Evolutionary conservation across 2,797 vertebrate genomes (phyloP), one percentile per base, ranked within the genome.

Genomic region (Micromesistius poutassou): DNA sequence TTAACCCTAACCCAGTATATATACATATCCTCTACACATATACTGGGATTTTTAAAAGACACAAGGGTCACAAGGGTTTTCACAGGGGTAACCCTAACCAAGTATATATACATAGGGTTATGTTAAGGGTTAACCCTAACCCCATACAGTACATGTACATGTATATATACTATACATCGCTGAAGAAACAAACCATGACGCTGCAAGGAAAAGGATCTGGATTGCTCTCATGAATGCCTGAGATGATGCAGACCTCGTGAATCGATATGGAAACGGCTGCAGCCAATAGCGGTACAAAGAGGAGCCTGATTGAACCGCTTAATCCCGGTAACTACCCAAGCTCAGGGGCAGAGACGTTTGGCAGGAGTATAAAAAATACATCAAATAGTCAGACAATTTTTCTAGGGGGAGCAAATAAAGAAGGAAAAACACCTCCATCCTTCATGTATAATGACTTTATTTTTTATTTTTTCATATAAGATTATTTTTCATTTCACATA

Each of bases 401-500:
- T 25, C 10, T 8, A 66, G 55, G n/a, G 22, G 4, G 1, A 68
- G 8, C 25, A 68, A 28, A 68, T 62, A 2, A 68, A 66, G 25
- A 68, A 68, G 12, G 28, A 9, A 4, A 68, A 9, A 4, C 12
- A 68, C 25, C 62, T 12, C 5, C 62, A 68, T 28, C 9, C 55
- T 28, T 68, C 62, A 68, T 68, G 62, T 68, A 68, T 66, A 7
- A 66, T n/a, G n/a, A 25, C 62, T 68, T 68, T 68, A 68, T 77
- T 75, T 75, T 79, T 76, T 78, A 70, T 35, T 78, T 79, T 80
- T 75, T 68, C 33, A 74, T 71, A 42, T 73, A 88, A 74, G 74
- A 91, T 90, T 85, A 87, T 83, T 89, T 83, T 85, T 90, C 90
- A 92, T 93, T 90, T 90, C 91, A 91, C 91, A 84, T 83, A 73